Evolutionary conservation across 1,140 invertebrate genomes (phyloP).

Genomic region (Aethina tumida): DNA sequence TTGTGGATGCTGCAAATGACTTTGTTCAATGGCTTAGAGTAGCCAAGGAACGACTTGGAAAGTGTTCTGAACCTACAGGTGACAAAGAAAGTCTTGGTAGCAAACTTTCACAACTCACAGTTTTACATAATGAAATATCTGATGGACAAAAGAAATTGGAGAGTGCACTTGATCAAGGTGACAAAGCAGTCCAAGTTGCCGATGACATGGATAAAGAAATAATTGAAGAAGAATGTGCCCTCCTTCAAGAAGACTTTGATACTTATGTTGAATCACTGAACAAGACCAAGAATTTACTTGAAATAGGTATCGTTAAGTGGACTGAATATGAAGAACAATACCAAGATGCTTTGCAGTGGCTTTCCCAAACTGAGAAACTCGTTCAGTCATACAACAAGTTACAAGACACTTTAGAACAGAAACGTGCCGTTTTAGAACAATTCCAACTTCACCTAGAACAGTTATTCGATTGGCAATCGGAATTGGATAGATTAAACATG

Average conservation of each 20-base stretch:
- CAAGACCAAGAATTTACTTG: conserved; percentile 72
- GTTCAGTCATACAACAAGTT: conserved; percentile 87
- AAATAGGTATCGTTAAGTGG: conserved; percentile 88
- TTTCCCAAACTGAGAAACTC: conserved; percentile 74
- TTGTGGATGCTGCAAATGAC: conserved; percentile 83
- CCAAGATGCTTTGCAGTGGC: conserved; percentile 78
- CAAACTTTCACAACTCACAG: conserved; percentile 76
- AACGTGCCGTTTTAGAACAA: conserved; percentile 79
- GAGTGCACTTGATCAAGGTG: conserved; percentile 68
- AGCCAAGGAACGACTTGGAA: conserved; percentile 81
- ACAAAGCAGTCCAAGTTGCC: conserved; percentile 69
- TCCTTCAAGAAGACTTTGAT: conserved; percentile 81
- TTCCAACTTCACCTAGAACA: conserved; percentile 85
- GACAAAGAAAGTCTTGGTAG: conserved; percentile 81
- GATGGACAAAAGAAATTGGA: conserved; percentile 75
- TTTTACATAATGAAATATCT: conserved; percentile 68
- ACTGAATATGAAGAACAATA: conserved; percentile 92
- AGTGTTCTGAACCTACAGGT: conserved; percentile 88
- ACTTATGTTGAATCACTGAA: conserved; percentile 67
- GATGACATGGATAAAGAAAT: conserved; percentile 81
- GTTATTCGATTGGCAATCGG: conserved; percentile 88
- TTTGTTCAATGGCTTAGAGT: conserved; percentile 85
- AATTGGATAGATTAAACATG: conserved; percentile 85
- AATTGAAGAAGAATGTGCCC: conserved; percentile 82
- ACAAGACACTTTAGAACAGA: conserved; percentile 79